phyloP scores from a whole-genome alignment of 2,888 invertebrate species.

The Mystacides longicornis region DNA sequence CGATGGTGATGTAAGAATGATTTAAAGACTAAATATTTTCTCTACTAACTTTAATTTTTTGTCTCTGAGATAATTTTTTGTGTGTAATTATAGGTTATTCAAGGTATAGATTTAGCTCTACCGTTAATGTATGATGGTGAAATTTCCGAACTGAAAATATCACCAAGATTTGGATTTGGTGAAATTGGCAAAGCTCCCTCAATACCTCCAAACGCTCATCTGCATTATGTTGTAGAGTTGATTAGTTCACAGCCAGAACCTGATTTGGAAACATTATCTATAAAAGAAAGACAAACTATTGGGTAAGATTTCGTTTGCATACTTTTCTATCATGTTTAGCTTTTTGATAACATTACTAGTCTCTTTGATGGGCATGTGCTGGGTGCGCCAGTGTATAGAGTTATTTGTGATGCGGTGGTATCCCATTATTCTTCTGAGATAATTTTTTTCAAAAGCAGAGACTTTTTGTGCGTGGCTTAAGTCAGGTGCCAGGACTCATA shows the following conservation, averaged over 20 bases:
- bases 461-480: too few relatives aligned
- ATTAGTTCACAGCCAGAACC: constrained; percentile 59
- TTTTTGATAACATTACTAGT: too few relatives aligned
- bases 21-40: background rate
- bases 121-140: constrained; percentile 83
- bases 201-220: constrained; percentile 58
- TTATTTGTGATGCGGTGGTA: too few relatives aligned
- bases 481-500: too few relatives aligned
- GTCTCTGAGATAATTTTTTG: background rate
- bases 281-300: constrained; percentile 61
- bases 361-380: too few relatives aligned
- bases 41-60: background rate
- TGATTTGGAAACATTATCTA: constrained; percentile 57
- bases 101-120: constrained; percentile 80
- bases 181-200: constrained; percentile 57
- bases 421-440: too few relatives aligned
- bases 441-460: too few relatives aligned
- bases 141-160: constrained; percentile 62
- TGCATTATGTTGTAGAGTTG: constrained; percentile 67
- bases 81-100: constrained; percentile 42
- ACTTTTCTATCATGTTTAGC: too few relatives aligned
- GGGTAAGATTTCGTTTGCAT: too few relatives aligned
- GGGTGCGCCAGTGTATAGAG: too few relatives aligned
- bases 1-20: constrained; percentile 69
- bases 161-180: constrained; percentile 79